phyloP scores from a whole-genome alignment of 2,113 vertebrate species.

The Etheostoma cragini region DNA sequence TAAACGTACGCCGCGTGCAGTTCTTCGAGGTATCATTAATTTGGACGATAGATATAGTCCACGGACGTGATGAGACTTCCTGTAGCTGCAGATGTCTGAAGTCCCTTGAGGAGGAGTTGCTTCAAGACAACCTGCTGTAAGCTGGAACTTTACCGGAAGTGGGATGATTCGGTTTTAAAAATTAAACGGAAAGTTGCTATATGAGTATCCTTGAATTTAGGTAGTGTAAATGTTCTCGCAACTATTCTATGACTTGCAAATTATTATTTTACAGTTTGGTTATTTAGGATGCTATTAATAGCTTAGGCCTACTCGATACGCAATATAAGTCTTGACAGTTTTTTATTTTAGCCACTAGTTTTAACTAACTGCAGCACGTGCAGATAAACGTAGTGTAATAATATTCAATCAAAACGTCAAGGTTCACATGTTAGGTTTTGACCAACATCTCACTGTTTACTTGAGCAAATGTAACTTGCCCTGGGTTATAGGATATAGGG shows the following conservation, averaged over 20 bases:
- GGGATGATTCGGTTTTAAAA: background rate
- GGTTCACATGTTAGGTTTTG: background rate
- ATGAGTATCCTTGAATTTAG: background rate
- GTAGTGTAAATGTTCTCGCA: background rate
- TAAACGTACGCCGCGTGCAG: background rate
- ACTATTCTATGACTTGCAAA: background rate
- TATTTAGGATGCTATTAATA: background rate
- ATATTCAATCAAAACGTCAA: background rate
- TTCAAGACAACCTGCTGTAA: constrained; percentile 13
- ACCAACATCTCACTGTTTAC: background rate
- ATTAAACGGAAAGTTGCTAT: background rate
- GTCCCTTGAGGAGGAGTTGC: background rate
- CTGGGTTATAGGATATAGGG: background rate
- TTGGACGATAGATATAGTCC: background rate
- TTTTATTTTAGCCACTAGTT: background rate
- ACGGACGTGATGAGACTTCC: background rate
- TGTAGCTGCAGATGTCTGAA: constrained; percentile 11
- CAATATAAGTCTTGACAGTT: background rate
- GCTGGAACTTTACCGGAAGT: constrained; percentile 16
- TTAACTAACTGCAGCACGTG: background rate
- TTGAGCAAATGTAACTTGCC: background rate
- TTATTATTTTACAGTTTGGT: background rate
- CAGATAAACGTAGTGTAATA: background rate
- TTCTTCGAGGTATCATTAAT: background rate
- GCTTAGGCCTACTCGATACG: background rate